Base-by-base conservation (phyloP, 2,888 invertebrate species). In the Cylloceria caligata region DNA sequence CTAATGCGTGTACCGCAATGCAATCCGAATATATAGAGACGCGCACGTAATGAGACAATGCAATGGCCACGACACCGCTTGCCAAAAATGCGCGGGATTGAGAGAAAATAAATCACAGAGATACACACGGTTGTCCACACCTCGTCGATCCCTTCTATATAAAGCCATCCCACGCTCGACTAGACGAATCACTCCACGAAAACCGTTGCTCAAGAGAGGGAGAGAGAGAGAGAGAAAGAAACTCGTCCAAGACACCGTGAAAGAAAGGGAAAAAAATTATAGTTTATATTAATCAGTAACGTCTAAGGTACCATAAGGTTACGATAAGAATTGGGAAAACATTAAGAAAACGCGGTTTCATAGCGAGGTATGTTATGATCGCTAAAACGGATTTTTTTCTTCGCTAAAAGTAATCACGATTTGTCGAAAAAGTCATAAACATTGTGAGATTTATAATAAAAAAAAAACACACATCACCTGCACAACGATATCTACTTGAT, bases 1-100 rank as follows among this genome's bases (percentile, higher is more conserved):
- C 92, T 93, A 93, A 90, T 88, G 86, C 87, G 82, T 82, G 83
- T 84, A 81, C 87, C 83, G 73, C 84, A 83, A 83, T 83, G 80
- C 85, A 72, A 86, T 83, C 83, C 81, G 71, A 86, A 86, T 85
- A 85, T 84, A 80, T 83, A 81, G 81, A 79, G 86, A 81, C 83
- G 69, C 83, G 83, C 85, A 84, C 77, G 80, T 79, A 72, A 57
- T 75, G 75, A 71, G 75, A 79, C 75, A 75, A 79, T 82, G 79
- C 82, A 27, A 74, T 47, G 71, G 75, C 36, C 71, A 57, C 65
- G 73, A 81, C 55, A 68, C 69, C 78, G 65, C 30, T 81, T 78
- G 81, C 68, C 77, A 78, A 69, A 75, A 60, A 67, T 75, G 79
- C 82, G 67, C 75, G 57, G 24, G 75, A 82, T 79, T 60, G 71